Base-by-base conservation (phyloP, 2,797 vertebrate species). In the Clarias platycephalus region DNA sequence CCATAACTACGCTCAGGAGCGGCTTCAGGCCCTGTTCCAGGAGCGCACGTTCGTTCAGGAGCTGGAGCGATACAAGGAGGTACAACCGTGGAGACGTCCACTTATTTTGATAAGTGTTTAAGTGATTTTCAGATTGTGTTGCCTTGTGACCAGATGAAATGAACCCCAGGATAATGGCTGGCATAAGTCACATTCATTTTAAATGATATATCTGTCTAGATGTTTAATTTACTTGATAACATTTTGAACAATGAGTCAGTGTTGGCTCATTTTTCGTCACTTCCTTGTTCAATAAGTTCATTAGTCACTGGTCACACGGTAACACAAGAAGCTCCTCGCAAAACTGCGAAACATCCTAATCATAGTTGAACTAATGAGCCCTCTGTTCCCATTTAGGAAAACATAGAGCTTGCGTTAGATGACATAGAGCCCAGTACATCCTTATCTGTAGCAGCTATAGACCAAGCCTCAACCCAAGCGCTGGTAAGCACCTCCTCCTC, bases 1-100 rank as follows among this genome's bases (percentile, higher is more conserved):
- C 90, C 97, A 99, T 90, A 99, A 99, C 94, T 99, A 99, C 0
- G 91, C 97, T 66, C 98, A 99, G 93, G 98, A 99, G 91, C 94
- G 97, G 68, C 95, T 99, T 88, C 98, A 99, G 93, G 95, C 94
- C 0, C 95, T 99, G 22, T 99, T 98, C 92, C 97, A 99, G 0
- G 97, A 99, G 81, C 95, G 96, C 81, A 97, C 97, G 28, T 98
- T 97, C 0, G 92, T 96, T 37, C 96, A 95, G 49, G 97, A 99
- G 93, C 91, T 98, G 91, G 98, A 99, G 75, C 90, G 96, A 87
- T 98, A 98, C 94, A 99, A 98, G 91, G 98, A 99, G 97, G 98
- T 99, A 95, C 88, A 80, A 0, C 15, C n/a, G 1, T 62, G 15
- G 3, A 79, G 34, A 40, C 9, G 4, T 13, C 20, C 62, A 31